Conservation (phyloP, 2,113 vertebrate genomes). For the Atractosteus spatula region DNA sequence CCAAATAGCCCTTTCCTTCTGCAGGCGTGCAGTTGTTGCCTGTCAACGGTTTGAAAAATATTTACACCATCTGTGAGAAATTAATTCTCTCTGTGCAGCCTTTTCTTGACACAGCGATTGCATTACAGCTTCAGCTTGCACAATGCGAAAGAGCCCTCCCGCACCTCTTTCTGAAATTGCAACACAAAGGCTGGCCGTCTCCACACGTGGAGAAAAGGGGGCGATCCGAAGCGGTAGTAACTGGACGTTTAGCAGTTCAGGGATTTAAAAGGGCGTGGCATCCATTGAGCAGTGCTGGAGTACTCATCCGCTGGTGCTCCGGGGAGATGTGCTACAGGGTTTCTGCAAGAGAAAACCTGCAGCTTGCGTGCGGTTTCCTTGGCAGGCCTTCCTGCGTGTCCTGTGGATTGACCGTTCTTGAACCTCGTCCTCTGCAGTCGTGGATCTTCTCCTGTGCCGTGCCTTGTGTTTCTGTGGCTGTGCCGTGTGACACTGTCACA, state of each 20-base stretch:
- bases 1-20: background rate
- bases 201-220: too few relatives aligned
- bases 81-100: background rate
- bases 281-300: background rate
- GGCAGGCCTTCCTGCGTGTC: conserved; percentile 24
- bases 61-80: conserved; percentile 25
- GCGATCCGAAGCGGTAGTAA: too few relatives aligned
- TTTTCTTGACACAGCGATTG: background rate
- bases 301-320: too few relatives aligned
- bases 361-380: background rate
- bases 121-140: conserved; percentile 10
- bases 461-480: too few relatives aligned
- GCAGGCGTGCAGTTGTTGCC: background rate
- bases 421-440: too few relatives aligned
- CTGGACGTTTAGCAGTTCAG: too few relatives aligned
- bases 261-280: conserved; percentile 12
- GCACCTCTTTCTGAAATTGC: background rate
- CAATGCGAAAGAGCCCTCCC: background rate
- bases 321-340: background rate
- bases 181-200: background rate
- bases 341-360: too few relatives aligned
- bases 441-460: too few relatives aligned
- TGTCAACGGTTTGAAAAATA: conserved; percentile 28
- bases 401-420: too few relatives aligned
- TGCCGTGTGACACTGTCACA: too few relatives aligned